Evolutionary conservation across 2,888 invertebrate species (phyloP).

Genomic region (Phymatocera aterrima): DNA sequence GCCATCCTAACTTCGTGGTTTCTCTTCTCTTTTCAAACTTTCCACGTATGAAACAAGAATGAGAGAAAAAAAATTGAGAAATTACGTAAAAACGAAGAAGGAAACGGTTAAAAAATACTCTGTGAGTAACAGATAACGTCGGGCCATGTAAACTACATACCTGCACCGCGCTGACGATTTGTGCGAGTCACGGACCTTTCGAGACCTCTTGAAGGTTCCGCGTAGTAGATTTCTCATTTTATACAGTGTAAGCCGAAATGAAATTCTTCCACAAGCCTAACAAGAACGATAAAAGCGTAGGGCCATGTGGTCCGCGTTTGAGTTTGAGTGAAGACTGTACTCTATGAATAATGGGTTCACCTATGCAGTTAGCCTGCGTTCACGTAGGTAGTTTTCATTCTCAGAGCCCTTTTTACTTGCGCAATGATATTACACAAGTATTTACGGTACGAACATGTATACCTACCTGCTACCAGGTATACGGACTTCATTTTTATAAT

Average conservation of each 20-base stretch:
- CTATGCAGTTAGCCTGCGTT: background rate
- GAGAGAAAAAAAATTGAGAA: too few relatives aligned
- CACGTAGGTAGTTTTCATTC: background rate
- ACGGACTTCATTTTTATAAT: too few relatives aligned
- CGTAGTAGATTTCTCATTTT: too few relatives aligned
- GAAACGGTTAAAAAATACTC: background rate
- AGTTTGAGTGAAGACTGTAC: slow-evolving; percentile 19
- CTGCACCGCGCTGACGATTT: too few relatives aligned
- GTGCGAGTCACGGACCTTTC: slow-evolving; percentile 10
- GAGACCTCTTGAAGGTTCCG: slow-evolving; percentile 19
- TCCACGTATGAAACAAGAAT: too few relatives aligned
- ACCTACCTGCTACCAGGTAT: too few relatives aligned
- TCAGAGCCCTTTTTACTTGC: background rate
- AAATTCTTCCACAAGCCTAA: too few relatives aligned
- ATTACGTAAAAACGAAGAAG: too few relatives aligned
- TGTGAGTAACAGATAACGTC: background rate
- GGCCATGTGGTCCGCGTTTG: background rate
- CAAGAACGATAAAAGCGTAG: background rate
- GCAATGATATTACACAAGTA: background rate
- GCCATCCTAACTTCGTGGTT: too few relatives aligned
- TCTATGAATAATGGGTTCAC: background rate
- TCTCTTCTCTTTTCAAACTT: too few relatives aligned
- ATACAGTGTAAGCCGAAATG: slow-evolving; percentile 7
- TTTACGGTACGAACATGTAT: too few relatives aligned
- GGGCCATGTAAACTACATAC: slow-evolving; percentile 18